A percentile compares a stretch with the other conserved stretches of the same genome.
phyloP scores from a whole-genome alignment of 2,113 vertebrate genomes.

The Ictalurus punctatus region DNA sequence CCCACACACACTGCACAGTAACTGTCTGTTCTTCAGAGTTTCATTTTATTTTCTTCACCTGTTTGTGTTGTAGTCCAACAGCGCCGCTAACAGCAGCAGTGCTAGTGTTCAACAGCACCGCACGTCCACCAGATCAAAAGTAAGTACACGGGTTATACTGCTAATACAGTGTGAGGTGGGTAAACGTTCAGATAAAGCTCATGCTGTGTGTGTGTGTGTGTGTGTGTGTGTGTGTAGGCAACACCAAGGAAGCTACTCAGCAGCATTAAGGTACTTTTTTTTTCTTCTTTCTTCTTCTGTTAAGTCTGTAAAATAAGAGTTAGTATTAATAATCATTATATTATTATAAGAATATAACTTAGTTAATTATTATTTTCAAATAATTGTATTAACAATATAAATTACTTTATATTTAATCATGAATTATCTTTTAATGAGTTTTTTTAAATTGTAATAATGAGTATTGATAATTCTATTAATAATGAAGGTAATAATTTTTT shows the following conservation, averaged over 20 bases:
- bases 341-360: too few relatives aligned
- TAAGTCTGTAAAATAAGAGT: neutral
- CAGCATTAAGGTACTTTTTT: slow-evolving; percentile 66
- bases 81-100: slow-evolving; percentile 52
- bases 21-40: neutral
- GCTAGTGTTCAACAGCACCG: slow-evolving; percentile 50
- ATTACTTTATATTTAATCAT: too few relatives aligned
- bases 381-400: too few relatives aligned
- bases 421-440: too few relatives aligned
- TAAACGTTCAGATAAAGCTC: neutral
- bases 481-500: too few relatives aligned
- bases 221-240: slow-evolving; percentile 59
- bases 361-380: too few relatives aligned
- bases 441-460: neutral
- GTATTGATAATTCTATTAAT: neutral
- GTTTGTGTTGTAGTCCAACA: slow-evolving; percentile 60
- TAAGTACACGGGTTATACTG: slow-evolving; percentile 33
- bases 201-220: neutral
- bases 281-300: neutral
- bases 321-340: neutral
- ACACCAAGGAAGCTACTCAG: slow-evolving; percentile 78
- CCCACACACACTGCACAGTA: neutral
- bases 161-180: neutral
- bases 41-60: neutral
- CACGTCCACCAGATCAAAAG: slow-evolving; percentile 63